Evolutionary conservation across 2,888 invertebrate species (phyloP).

Genomic region (Aradus depressus): DNA sequence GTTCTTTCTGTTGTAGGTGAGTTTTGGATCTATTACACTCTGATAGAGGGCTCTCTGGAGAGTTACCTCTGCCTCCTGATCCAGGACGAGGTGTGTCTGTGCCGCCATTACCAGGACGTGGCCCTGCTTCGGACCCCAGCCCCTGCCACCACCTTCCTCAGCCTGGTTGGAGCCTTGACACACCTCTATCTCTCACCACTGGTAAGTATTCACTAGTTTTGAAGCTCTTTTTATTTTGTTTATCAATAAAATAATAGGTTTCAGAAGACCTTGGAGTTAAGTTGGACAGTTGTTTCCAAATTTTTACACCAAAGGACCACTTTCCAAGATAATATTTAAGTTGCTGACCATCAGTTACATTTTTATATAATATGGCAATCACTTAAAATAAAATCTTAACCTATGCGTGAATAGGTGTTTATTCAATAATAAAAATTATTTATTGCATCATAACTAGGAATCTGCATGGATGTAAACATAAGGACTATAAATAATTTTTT

Average conservation of each 20-base stretch:
- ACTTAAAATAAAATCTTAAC: too few relatives aligned
- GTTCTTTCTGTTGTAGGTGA: slow-evolving; percentile 21
- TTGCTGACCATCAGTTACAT: too few relatives aligned
- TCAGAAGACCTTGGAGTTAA: too few relatives aligned
- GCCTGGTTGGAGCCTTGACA: slow-evolving; percentile 18
- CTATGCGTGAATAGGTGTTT: too few relatives aligned
- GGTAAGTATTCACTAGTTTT: slow-evolving; percentile 10
- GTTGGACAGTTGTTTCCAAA: too few relatives aligned
- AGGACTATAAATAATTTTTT: not conserved
- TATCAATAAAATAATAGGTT: too few relatives aligned
- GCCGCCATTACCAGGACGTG: slow-evolving; percentile 24
- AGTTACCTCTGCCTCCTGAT: slow-evolving; percentile 28
- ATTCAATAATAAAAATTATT: not conserved
- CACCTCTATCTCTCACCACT: slow-evolving; percentile 21
- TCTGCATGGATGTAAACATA: not conserved
- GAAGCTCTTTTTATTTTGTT: not conserved
- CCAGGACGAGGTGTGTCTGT: slow-evolving; percentile 21
- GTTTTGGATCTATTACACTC: slow-evolving; percentile 29
- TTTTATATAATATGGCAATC: too few relatives aligned
- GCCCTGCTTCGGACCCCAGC: slow-evolving; percentile 23
- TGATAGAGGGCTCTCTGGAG: slow-evolving; percentile 29
- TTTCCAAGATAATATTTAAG: too few relatives aligned
- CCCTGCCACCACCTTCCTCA: slow-evolving; percentile 21
- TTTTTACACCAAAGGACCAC: too few relatives aligned
- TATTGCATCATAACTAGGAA: not conserved